Evolutionary conservation across 1,140 invertebrate genomes (phyloP).

Genomic region (Megathymus violae): DNA sequence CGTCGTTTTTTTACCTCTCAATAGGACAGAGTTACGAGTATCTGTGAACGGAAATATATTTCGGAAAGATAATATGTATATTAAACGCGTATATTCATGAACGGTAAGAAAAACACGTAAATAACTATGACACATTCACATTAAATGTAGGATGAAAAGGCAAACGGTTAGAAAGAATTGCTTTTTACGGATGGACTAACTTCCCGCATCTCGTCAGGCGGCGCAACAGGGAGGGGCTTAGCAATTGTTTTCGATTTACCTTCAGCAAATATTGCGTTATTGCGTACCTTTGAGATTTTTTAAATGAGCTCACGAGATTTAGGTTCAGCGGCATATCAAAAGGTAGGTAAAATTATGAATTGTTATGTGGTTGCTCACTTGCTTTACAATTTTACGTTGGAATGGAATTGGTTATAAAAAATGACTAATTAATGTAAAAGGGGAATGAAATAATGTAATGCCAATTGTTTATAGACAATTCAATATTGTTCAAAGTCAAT

Average conservation of each 20-base stretch:
- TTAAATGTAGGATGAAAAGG: constrained; percentile 73
- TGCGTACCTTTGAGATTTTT: constrained; percentile 66
- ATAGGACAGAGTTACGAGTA: background rate
- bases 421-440: no score
- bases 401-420: no score
- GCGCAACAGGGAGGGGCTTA: constrained; percentile 35
- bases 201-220: constrained; percentile 53
- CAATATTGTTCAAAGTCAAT: no score
- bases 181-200: constrained; percentile 74
- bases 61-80: background rate
- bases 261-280: constrained; percentile 66
- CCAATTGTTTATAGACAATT: no score
- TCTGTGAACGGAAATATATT: background rate
- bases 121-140: constrained; percentile 63
- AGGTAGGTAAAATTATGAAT: background rate
- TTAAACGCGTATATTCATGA: constrained; percentile 4
- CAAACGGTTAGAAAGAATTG: constrained; percentile 73
- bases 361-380: background rate
- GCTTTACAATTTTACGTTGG: no score
- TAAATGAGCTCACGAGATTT: constrained; percentile 65
- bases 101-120: constrained; percentile 40
- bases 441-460: no score
- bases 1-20: background rate
- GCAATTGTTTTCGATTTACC: constrained; percentile 70
- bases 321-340: constrained; percentile 21